Evolutionary conservation across 2,888 invertebrate genomes (phyloP).

Genomic region (Alviniconcha strummeri): DNA sequence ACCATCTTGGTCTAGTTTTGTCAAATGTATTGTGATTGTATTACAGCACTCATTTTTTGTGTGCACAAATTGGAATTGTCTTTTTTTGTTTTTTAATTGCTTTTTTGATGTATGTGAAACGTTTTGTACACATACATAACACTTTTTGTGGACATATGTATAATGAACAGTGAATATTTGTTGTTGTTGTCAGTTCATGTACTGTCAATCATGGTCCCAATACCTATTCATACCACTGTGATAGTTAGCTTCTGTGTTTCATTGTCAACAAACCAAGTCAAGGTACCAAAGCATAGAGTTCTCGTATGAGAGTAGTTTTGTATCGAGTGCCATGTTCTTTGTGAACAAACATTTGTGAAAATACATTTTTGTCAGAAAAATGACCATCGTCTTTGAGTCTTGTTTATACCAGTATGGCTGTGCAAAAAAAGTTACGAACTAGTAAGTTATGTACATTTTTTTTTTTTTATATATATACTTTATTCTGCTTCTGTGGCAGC

Average conservation of each 20-base stretch:
- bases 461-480: too few relatives aligned
- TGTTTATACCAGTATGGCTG: too few relatives aligned
- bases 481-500: too few relatives aligned
- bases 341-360: slow-evolving; percentile 11
- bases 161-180: not conserved
- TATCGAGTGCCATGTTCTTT: slow-evolving; percentile 25
- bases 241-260: not conserved
- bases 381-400: not conserved
- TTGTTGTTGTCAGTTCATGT: not conserved
- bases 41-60: too few relatives aligned
- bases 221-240: slow-evolving; percentile 4
- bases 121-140: not conserved
- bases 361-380: slow-evolving; percentile 1
- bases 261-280: not conserved
- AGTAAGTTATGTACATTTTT: too few relatives aligned
- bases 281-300: slow-evolving; percentile 27
- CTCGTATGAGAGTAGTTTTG: not conserved
- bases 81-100: too few relatives aligned
- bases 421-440: too few relatives aligned
- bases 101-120: not conserved
- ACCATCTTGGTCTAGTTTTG: too few relatives aligned
- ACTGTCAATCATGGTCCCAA: not conserved
- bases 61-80: too few relatives aligned
- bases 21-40: not conserved
- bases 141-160: not conserved